Conservation (phyloP, 2,888 invertebrate genomes). For the Trissolcus japonicus region DNA sequence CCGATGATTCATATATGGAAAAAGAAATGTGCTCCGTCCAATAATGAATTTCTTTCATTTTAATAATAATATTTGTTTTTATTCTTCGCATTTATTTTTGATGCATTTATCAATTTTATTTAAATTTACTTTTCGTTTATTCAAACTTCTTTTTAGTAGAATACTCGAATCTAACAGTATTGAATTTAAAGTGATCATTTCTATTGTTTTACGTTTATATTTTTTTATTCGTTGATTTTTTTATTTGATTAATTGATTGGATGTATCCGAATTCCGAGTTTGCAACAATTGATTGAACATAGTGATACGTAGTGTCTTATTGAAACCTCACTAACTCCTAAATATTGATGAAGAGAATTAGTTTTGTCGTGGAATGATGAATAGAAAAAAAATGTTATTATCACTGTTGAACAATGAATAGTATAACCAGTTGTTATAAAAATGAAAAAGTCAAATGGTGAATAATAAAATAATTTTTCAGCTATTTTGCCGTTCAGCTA, state of each 20-base stretch:
- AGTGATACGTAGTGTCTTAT: not conserved
- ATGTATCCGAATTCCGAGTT: too few species aligned
- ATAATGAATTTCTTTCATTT: slow-evolving; percentile 1
- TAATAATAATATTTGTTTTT: not conserved
- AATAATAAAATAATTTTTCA: slow-evolving; percentile 71
- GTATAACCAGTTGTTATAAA: slow-evolving; percentile 39
- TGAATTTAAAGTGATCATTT: not conserved
- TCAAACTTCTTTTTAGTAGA: not conserved
- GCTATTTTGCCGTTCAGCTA: slow-evolving; percentile 72
- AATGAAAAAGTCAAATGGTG: slow-evolving; percentile 52
- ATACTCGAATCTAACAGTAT: not conserved
- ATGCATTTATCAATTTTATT: not conserved
- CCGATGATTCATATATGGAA: slow-evolving; percentile 45
- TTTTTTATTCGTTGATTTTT: too few species aligned
- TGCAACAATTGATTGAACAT: not conserved
- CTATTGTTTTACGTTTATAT: not conserved
- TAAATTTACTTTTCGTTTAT: not conserved
- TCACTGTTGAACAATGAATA: slow-evolving; percentile 39
- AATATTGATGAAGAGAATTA: not conserved
- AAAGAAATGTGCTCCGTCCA: slow-evolving; percentile 60
- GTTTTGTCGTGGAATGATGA: slow-evolving; percentile 12
- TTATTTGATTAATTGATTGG: too few species aligned
- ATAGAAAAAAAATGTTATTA: slow-evolving; percentile 9
- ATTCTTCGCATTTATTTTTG: too few species aligned
- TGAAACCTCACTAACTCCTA: not conserved